These are phyloP conservation scores for Arizona elegans DNA, from an alignment of 2,113 vertebrate species.

Conservation along the genomic window DNA sequence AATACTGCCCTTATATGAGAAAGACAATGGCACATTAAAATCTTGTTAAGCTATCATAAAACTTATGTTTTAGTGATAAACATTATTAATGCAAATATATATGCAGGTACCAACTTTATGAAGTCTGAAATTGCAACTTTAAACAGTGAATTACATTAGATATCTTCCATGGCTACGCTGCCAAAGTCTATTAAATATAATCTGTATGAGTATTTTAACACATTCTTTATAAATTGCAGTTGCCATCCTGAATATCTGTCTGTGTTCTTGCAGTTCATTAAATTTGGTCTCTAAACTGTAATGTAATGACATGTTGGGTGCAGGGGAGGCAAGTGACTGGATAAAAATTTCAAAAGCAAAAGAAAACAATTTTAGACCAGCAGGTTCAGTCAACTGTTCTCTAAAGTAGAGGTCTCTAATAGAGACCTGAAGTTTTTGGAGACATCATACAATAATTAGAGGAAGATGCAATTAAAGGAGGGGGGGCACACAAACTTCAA, in stretches of 20 bases:
- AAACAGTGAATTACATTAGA: slow-evolving; percentile 38
- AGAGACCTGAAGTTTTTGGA: background rate
- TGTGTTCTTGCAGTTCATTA: background rate
- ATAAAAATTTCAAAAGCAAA: background rate
- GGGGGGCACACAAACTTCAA: background rate
- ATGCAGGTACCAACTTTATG: slow-evolving; percentile 57
- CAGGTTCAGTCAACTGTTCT: background rate
- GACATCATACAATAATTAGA: background rate
- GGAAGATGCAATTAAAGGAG: background rate
- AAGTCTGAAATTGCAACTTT: slow-evolving; percentile 53
- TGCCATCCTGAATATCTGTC: background rate
- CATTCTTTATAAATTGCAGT: background rate
- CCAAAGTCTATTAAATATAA: background rate
- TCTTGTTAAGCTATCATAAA: slow-evolving; percentile 57
- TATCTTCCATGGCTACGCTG: background rate
- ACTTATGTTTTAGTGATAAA: slow-evolving; percentile 55
- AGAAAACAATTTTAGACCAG: background rate
- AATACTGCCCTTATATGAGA: slow-evolving; percentile 57
- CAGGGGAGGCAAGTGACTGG: background rate
- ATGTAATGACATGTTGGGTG: background rate
- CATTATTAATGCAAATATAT: slow-evolving; percentile 58
- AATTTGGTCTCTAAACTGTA: background rate
- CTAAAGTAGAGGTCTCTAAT: background rate
- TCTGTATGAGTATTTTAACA: background rate
- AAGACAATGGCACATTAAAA: slow-evolving; percentile 56